Conservation (phyloP, 2,113 vertebrate genomes). For the Brevimyrus niger region DNA sequence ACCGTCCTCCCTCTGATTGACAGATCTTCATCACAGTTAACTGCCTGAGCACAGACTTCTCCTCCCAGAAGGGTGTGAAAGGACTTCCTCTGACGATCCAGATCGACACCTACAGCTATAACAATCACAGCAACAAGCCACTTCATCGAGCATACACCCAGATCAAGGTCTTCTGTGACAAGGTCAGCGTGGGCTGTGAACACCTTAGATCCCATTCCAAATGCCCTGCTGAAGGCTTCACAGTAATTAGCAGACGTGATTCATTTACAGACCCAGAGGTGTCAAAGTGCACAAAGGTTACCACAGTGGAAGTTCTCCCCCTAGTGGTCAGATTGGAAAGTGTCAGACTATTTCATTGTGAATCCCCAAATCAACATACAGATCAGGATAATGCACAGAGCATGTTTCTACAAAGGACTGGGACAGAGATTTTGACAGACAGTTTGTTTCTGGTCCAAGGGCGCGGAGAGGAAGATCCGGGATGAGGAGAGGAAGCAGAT, state of each 20-base stretch:
- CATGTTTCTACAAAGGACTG: not conserved
- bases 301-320: slow-evolving; percentile 33
- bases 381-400: not conserved
- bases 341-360: not conserved
- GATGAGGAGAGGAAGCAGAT: slow-evolving; percentile 94
- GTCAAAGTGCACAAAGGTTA: not conserved
- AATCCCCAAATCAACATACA: not conserved
- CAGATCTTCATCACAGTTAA: slow-evolving; percentile 99
- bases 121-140: slow-evolving; percentile 96
- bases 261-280: not conserved
- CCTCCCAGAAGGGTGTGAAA: slow-evolving; percentile 96
- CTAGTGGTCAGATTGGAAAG: slow-evolving; percentile 40
- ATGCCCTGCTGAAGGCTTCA: not conserved
- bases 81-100: slow-evolving; percentile 97
- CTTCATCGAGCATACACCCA: slow-evolving; percentile 92
- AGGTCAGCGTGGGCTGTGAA: slow-evolving; percentile 60
- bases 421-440: not conserved
- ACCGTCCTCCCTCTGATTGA: not conserved
- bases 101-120: slow-evolving; percentile 97
- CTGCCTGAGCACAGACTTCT: slow-evolving; percentile 96
- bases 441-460: slow-evolving; percentile 54
- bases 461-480: slow-evolving; percentile 93
- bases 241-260: not conserved
- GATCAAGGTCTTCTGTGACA: slow-evolving; percentile 98
- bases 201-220: not conserved